Percentiles rank a stretch among this genome's conserved stretches.
These are phyloP conservation scores for Ageneiosus marmoratus DNA, from an alignment of 2,113 vertebrate genomes.

Conservation along the genomic window DNA sequence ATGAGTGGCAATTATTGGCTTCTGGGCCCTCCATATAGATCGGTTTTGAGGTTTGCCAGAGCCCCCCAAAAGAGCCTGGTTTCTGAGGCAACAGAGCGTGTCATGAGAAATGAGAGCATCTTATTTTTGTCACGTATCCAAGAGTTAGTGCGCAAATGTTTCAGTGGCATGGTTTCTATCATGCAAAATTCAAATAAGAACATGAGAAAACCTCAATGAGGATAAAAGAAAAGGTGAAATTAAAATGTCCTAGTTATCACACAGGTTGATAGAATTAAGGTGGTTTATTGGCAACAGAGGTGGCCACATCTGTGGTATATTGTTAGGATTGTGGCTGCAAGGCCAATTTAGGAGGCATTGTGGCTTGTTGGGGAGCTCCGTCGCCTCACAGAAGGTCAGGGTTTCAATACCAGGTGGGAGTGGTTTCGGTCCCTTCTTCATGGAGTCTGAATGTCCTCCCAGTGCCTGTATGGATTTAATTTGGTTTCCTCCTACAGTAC, in stretches of 20 bases:
- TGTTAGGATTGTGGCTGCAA: not conserved
- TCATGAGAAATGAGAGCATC: conserved; percentile 55
- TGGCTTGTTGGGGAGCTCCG: too few species aligned
- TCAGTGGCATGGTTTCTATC: not conserved
- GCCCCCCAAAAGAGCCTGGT: conserved; percentile 64
- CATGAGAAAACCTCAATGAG: not conserved
- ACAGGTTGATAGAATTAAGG: not conserved
- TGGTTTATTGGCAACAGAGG: not conserved
- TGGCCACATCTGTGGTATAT: not conserved
- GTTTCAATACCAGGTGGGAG: too few species aligned
- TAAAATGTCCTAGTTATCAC: not conserved
- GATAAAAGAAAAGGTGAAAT: not conserved
- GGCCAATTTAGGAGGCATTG: too few species aligned
- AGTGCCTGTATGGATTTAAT: too few species aligned
- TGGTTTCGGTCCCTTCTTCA: too few species aligned
- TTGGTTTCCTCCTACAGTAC: too few species aligned
- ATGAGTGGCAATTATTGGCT: conserved; percentile 74
- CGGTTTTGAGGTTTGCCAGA: conserved; percentile 59
- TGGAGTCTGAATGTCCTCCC: too few species aligned
- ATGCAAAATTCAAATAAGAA: not conserved
- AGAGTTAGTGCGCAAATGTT: not conserved
- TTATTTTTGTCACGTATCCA: conserved; percentile 18
- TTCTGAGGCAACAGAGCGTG: conserved; percentile 63
- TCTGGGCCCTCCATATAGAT: conserved; percentile 63
- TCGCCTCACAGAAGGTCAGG: too few species aligned